Conservation (phyloP, 2,888 invertebrate genomes). For the Andrena bicolor region DNA sequence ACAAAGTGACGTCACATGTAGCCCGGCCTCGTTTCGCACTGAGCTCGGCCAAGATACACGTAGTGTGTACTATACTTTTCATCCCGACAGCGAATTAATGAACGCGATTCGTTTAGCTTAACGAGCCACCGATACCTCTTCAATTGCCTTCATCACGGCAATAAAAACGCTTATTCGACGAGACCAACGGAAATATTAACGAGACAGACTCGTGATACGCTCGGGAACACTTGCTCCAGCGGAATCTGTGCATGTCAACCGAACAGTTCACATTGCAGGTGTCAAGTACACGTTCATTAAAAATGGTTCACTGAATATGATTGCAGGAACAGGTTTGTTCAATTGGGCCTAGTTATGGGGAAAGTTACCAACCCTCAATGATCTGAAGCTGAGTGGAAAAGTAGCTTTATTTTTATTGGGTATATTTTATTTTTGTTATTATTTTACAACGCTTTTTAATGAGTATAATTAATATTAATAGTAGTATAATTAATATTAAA, state of each 20-base stretch:
- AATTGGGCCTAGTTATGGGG: too few relatives aligned
- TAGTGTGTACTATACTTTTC: neutral
- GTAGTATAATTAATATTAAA: too few relatives aligned
- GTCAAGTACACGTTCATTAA: too few relatives aligned
- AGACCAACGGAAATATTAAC: neutral
- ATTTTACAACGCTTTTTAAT: too few relatives aligned
- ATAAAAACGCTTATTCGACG: neutral
- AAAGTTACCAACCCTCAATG: too few relatives aligned
- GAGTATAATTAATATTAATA: too few relatives aligned
- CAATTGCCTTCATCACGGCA: neutral
- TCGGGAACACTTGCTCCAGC: neutral
- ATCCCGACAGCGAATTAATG: constrained; percentile 1
- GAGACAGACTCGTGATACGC: neutral
- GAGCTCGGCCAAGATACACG: neutral
- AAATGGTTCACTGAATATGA: too few relatives aligned
- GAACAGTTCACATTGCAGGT: too few relatives aligned
- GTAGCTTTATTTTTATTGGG: too few relatives aligned
- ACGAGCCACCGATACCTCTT: constrained; percentile 3
- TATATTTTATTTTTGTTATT: too few relatives aligned
- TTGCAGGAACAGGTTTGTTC: too few relatives aligned
- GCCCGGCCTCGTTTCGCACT: neutral
- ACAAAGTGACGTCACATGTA: neutral
- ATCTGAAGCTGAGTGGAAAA: too few relatives aligned
- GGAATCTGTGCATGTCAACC: neutral
- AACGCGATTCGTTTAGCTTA: constrained; percentile 1